These are phyloP conservation scores for Nomada goodeniana DNA, from an alignment of 2,888 invertebrate genomes.

Conservation along the genomic window DNA sequence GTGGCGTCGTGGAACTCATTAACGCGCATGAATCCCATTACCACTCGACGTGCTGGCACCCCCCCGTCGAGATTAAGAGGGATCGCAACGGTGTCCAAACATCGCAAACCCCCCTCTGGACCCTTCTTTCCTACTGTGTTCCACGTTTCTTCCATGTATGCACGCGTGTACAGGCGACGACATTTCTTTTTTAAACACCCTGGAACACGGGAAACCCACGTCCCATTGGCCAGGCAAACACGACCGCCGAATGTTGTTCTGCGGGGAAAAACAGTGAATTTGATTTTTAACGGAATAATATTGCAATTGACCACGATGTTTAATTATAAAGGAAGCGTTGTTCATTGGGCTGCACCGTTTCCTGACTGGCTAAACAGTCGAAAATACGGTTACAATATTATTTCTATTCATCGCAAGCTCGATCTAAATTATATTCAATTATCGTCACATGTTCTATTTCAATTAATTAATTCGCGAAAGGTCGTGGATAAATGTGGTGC, in stretches of 20 bases:
- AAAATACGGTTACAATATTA: too few relatives aligned
- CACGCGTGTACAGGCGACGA: not conserved
- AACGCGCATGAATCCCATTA: conserved; percentile 53
- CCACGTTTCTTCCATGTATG: not conserved
- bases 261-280: not conserved
- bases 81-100: conserved; percentile 20
- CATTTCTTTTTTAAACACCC: conserved; percentile 5
- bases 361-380: too few relatives aligned
- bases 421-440: not conserved
- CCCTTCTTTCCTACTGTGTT: not conserved
- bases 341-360: too few relatives aligned
- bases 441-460: not conserved
- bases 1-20: conserved; percentile 39
- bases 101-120: not conserved
- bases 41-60: conserved; percentile 30
- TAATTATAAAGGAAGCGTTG: too few relatives aligned
- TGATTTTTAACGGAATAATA: too few relatives aligned
- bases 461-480: not conserved
- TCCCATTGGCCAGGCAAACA: conserved; percentile 66
- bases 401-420: too few relatives aligned
- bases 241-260: not conserved
- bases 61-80: conserved; percentile 17
- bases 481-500: too few relatives aligned
- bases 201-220: conserved; percentile 6
- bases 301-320: not conserved